Evolutionary conservation across 2,797 vertebrate species (phyloP), one percentile per base, ranked within the genome.

Genomic region (Alectoris magna): DNA sequence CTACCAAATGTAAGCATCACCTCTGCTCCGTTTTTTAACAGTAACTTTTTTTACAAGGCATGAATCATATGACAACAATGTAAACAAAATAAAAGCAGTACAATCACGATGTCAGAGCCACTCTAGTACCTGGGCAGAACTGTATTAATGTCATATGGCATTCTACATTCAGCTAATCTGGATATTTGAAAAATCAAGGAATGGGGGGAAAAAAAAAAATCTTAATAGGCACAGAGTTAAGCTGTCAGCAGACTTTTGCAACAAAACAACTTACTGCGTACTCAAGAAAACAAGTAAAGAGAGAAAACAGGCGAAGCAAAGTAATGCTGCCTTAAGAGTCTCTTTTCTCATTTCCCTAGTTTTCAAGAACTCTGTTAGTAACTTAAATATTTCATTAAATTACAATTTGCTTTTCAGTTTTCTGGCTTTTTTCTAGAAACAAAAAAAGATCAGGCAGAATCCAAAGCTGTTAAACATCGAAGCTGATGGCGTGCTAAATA

Each of bases 321-420:
- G 51, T 44, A 88, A 36, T 36, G 27, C 27, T 86, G 68, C 22
- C 56, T 24, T 14, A 76, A 64, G 34, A 91, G 76, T 29, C 11
- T 85, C 60, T 48, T 48, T 86, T 38, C 72, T 59, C 1, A 48
- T 43, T 78, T 78, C 55, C 63, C 53, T 43, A 27, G 38, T 73
- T 95, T 81, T 82, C 80, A 94, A 77, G 63, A 27, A 84, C 66
- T 77, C 64, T 62, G 23, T 84, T 58, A 79, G 48, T 68, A 84
- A 46, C 56, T 68, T 80, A 8, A 90, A 66, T 74, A 87, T 80
- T 94, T 82, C 38, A 82, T 70, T 74, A 79, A 82, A 84, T 43
- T 41, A 69, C 38, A 79, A 56, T 14, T 58, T 36, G 24, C 60
- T 73, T 88, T 78, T 83, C 66, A 62, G 26, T n/a, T 73, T 84